A percentile compares a stretch with the other conserved stretches of the same genome.
Evolutionary conservation across 2,113 vertebrate species (phyloP).

Genomic region (Callipepla squamata): DNA sequence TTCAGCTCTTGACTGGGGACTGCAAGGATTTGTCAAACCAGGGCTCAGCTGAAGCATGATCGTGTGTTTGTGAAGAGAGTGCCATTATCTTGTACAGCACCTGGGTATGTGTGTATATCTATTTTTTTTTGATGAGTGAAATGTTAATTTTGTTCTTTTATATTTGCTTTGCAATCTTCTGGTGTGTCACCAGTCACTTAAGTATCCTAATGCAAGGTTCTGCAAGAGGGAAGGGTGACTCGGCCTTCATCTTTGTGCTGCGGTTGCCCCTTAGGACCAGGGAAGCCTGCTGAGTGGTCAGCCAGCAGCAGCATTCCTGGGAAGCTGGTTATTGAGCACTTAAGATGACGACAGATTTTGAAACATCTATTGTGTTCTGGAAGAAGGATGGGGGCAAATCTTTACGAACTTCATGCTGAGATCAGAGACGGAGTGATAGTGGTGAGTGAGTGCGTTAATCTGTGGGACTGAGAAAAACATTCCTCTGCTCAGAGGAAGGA

Average conservation of each 20-base stretch:
- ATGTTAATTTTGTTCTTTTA: background rate
- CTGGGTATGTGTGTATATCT: background rate
- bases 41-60: background rate
- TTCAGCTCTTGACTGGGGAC: background rate
- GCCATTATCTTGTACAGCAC: background rate
- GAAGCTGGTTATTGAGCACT: background rate
- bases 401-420: background rate
- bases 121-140: background rate
- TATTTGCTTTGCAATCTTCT: background rate
- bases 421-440: background rate
- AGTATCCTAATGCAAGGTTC: slow-evolving; percentile 7
- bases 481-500: background rate
- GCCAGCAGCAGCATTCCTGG: slow-evolving; percentile 3
- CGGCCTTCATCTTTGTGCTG: background rate
- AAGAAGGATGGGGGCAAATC: background rate
- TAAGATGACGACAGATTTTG: slow-evolving; percentile 27
- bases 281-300: background rate
- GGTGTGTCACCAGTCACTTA: background rate
- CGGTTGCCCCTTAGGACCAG: background rate
- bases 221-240: background rate
- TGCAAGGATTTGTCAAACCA: background rate
- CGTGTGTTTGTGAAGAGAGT: background rate
- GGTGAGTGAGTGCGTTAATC: background rate
- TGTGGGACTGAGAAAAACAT: background rate
- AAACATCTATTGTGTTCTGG: background rate